Base-by-base conservation (phyloP, 2,888 invertebrate species). In the Agrochola lota region DNA sequence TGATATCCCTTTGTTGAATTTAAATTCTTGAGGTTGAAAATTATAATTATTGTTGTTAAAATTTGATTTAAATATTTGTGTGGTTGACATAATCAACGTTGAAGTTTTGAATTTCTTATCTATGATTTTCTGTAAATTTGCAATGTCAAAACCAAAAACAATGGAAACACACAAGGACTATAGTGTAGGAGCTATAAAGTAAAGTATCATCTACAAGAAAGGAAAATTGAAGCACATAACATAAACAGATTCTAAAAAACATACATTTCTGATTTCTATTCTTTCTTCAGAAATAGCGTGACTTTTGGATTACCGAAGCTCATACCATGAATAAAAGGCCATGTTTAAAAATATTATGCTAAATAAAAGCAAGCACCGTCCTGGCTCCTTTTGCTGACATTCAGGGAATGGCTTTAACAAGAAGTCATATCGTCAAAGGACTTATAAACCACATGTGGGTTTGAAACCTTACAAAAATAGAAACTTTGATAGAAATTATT, bases 401-500 rank as follows among this genome's bases (percentile, higher is more conserved):
- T 60, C n/a, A 30, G n/a, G 20, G 43, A 23, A 2, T 35, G 40
- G 17, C 8, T 6, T 6, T 26, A 20, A 69, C n/a, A 69, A 30
- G 9, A 43, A 43, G 1, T n/a, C 17, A 63, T 72, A 55, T 55
- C 46, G 26, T 66, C 35, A 79, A 81, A 79, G 20, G 8, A 35
- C 52, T 26, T 35, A 43, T 12, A 30, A 83, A 49, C 30, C 67
- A 60, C 43, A 20, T 49, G 55, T 66, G 40, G 66, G 46, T 78
- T 52, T 35, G 17, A 55, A 71, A 60, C 35, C 23, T 66, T 35
- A 52, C 46, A 60, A 64, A 64, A 49, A 60, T 20, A 49, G 0
- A 23, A 43, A 62, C 46, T 62, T 71, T 57, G 6, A 49, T 5
- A 30, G 9, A 74, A 70, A 70, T 59, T 63, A 30, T 84, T 74